Evolutionary conservation across 1,140 invertebrate genomes (phyloP).

Genomic region (Solen grandis): DNA sequence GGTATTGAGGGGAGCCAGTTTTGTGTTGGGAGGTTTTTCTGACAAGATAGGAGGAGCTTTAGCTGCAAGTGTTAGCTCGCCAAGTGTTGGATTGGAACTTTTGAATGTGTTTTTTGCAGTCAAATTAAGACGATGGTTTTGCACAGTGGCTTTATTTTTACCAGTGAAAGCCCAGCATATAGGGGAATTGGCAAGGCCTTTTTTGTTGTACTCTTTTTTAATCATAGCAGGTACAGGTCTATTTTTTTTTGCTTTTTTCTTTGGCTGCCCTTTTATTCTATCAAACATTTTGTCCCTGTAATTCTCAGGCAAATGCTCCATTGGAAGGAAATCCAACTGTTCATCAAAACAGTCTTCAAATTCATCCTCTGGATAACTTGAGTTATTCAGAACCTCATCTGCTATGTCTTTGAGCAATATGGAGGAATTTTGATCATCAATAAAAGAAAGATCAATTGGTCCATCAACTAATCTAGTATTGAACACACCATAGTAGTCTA

Average conservation of each 20-base stretch:
- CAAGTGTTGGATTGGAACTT: constrained; percentile 1
- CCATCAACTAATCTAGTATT: constrained; percentile 44
- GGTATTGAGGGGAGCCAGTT: constrained; percentile 14
- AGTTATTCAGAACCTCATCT: constrained; percentile 26
- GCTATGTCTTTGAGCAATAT: constrained; percentile 46
- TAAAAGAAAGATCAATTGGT: constrained; percentile 32
- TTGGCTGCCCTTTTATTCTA: background rate
- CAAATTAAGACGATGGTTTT: constrained; percentile 62
- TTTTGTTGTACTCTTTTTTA: constrained; percentile 18
- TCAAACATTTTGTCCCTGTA: background rate
- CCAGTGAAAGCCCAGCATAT: constrained; percentile 65
- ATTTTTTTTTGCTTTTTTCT: constrained; percentile 43
- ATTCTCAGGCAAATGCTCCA: background rate
- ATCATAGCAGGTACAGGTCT: constrained; percentile 8
- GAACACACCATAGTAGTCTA: constrained; percentile 50
- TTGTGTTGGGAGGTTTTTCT: constrained; percentile 2
- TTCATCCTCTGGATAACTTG: background rate
- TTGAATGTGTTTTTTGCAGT: constrained; percentile 15
- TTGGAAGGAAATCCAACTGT: background rate
- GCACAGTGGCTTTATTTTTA: constrained; percentile 60
- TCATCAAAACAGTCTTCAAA: background rate
- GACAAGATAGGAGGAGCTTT: constrained; percentile 30
- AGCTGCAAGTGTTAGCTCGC: constrained; percentile 25
- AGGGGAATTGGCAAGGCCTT: constrained; percentile 47
- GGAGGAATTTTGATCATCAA: constrained; percentile 43